Conservation (phyloP, 2,113 vertebrate genomes). For the Periophthalmus modestus region DNA sequence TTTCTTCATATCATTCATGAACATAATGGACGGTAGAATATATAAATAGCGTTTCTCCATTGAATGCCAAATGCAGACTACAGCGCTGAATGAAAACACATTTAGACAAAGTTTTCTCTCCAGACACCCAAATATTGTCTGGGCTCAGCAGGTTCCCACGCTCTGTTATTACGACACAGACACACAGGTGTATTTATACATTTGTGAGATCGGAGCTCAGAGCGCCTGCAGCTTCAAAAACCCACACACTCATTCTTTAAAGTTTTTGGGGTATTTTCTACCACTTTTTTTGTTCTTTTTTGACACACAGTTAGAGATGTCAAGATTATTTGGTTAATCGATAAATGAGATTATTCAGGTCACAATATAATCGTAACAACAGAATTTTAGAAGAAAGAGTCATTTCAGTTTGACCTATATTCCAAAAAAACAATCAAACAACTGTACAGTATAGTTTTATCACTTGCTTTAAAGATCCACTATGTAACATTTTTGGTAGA, state of each 20-base stretch:
- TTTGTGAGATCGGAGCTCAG: constrained; percentile 3
- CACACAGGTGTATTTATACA: constrained; percentile 6
- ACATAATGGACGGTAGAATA: no score
- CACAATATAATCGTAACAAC: no score
- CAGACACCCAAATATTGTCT: constrained; percentile 12
- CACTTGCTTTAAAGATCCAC: no score
- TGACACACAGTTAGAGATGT: neutral
- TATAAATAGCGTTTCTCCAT: no score
- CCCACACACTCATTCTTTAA: neutral
- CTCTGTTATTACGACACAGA: constrained; percentile 13
- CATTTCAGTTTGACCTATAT: no score
- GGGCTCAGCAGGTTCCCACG: constrained; percentile 2
- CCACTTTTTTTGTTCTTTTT: neutral
- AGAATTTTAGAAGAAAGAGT: no score
- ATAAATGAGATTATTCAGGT: no score
- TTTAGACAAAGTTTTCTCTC: neutral
- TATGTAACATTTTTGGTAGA: no score
- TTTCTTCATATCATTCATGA: no score
- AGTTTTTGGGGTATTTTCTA: neutral
- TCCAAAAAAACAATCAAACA: no score
- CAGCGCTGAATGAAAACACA: neutral
- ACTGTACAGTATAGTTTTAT: no score
- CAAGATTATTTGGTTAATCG: neutral
- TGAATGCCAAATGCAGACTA: neutral
- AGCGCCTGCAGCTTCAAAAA: constrained; percentile 14